phyloP scores from a whole-genome alignment of 1,140 invertebrate species.

The Venturia canescens region DNA sequence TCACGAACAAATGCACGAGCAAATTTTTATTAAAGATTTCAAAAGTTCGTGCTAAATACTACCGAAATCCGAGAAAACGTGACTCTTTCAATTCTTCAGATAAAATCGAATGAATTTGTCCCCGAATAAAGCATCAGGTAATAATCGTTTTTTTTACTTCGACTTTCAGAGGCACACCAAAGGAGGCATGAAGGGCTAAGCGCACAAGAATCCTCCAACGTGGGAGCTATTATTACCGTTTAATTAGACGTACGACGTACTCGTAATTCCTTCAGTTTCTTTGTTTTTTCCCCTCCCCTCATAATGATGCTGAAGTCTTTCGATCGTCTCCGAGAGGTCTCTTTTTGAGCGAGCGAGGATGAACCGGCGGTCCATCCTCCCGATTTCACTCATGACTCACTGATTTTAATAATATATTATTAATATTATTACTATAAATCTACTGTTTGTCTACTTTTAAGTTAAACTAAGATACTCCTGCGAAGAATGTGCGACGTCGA shows the following conservation, averaged over 20 bases:
- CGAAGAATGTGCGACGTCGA: neutral
- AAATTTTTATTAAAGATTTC: too few species aligned
- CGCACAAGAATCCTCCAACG: conserved; percentile 39
- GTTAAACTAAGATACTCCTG: neutral
- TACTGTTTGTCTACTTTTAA: neutral
- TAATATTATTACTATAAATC: neutral
- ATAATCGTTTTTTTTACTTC: too few species aligned
- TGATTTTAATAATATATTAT: conserved; percentile 4
- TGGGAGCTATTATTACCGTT: conserved; percentile 59
- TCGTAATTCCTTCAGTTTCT: conserved; percentile 71
- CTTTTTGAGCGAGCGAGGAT: neutral
- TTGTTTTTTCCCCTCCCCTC: conserved; percentile 42
- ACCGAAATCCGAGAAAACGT: too few species aligned
- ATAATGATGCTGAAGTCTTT: conserved; percentile 36
- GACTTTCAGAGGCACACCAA: conserved; percentile 70
- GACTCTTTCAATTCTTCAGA: too few species aligned
- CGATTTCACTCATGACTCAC: neutral
- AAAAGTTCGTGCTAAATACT: too few species aligned
- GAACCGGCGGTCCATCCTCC: neutral
- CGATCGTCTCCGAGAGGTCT: neutral
- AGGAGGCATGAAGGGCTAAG: conserved; percentile 60
- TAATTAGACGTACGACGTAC: conserved; percentile 68
- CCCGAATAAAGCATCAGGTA: too few species aligned
- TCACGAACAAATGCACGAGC: too few species aligned
- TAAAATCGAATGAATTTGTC: too few species aligned